Base-by-base conservation (phyloP, 1,140 invertebrate genomes). In the Archegozetes longisetosus region DNA sequence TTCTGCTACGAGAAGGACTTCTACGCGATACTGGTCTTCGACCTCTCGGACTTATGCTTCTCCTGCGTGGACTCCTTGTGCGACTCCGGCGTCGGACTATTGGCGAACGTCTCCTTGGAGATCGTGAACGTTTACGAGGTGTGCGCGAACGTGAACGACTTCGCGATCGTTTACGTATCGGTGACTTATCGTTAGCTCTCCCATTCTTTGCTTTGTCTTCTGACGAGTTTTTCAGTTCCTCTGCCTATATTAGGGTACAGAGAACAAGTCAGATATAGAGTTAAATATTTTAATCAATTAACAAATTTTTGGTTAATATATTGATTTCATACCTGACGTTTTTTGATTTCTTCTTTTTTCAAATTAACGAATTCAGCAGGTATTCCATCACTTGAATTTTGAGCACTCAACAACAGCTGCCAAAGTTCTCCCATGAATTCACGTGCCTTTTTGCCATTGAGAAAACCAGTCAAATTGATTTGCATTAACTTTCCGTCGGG, bases 401-500 rank as follows among this genome's bases (percentile, higher is more conserved):
- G 91, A 2, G 95, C 96, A 56, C 91, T 94, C 53, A 94, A 77
- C 52, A 99, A 73, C 60, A 97, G 74, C 53, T 89, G 84, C 95
- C 96, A 99, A 48, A 99, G 74, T 71, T 98, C 93, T 0, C 84
- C 85, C 84, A 98, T 94, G 72, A 99, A 98, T 62, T 90, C 83
- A 50, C 94, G 80, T 13, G 96, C 92, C 77, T 97, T 96, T 74
- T 91, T 93, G 2, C 91, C 92, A 74, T 98, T 97, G 26, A 99
- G 75, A 74, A 99, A 99, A 13, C 96, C 96, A 40, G 95, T 98
- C 68, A 99, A 76, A 75, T 98, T 98, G 67, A 99, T 98, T 79
- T 98, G 95, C 84, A 99, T 97, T 73, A 94, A 88, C 73, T 92
- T 91, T 46, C 92, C 92, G 78, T 98, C 93, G 23, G 94, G 90